Evolutionary conservation across 2,113 vertebrate species (phyloP).

Genomic region (Hippolais icterina): DNA sequence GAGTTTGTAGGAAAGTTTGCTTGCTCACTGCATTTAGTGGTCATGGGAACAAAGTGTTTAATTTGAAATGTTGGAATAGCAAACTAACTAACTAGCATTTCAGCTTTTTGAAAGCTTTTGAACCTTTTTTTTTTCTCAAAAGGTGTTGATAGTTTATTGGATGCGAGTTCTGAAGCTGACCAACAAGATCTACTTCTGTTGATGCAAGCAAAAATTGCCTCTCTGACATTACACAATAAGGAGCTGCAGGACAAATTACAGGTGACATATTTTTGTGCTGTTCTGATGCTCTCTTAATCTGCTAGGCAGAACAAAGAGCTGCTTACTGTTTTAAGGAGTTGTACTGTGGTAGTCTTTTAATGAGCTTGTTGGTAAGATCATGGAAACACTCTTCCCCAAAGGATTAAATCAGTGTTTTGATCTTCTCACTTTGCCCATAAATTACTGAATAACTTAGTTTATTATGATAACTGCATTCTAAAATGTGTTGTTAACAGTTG

Average conservation of each 20-base stretch:
- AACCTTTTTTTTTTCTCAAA: neutral
- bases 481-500: neutral
- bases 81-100: neutral
- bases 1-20: neutral
- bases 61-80: neutral
- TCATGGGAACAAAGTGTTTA: neutral
- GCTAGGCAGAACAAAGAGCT: neutral
- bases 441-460: neutral
- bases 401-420: conserved; percentile 22
- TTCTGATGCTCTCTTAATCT: neutral
- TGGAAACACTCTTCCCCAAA: neutral
- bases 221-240: conserved; percentile 90
- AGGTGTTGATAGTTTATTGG: conserved; percentile 79
- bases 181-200: conserved; percentile 82
- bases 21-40: neutral
- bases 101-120: neutral
- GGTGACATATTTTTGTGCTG: conserved; percentile 71
- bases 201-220: conserved; percentile 88
- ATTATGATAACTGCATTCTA: neutral
- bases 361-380: neutral
- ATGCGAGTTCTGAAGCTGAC: conserved; percentile 75
- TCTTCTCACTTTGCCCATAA: conserved; percentile 8
- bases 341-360: neutral
- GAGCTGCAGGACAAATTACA: conserved; percentile 88
- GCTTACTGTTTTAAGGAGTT: neutral